Conservation (phyloP, 2,888 invertebrate genomes). For the Alloplasta piceator region DNA sequence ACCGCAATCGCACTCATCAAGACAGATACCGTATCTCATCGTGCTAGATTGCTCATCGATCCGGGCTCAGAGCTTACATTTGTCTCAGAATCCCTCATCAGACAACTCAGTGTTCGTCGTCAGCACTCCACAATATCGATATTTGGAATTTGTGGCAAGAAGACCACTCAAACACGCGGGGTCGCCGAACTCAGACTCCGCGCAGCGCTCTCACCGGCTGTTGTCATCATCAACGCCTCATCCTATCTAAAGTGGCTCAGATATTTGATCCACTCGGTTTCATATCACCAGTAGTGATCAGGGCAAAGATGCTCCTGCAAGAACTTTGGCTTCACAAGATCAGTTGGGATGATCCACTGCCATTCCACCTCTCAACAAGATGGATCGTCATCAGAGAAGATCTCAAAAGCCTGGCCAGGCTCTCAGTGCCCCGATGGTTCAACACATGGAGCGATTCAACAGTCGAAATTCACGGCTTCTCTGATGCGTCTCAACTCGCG, state of each 20-base stretch:
- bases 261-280: constrained; percentile 63
- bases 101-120: constrained; percentile 14
- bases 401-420: constrained; percentile 21
- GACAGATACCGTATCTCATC: too few relatives aligned
- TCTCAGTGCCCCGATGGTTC: constrained; percentile 59
- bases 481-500: constrained; percentile 63
- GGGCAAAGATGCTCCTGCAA: constrained; percentile 59
- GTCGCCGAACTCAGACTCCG: constrained; percentile 14
- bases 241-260: constrained; percentile 51
- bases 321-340: constrained; percentile 54
- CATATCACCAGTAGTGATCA: constrained; percentile 48
- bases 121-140: constrained; percentile 43
- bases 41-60: constrained; percentile 49
- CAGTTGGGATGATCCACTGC: constrained; percentile 54
- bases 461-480: constrained; percentile 63
- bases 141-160: constrained; percentile 47
- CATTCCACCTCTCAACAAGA: neutral
- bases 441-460: neutral
- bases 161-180: constrained; percentile 39
- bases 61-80: constrained; percentile 60
- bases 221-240: neutral
- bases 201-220: neutral
- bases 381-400: constrained; percentile 43
- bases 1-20: neutral
- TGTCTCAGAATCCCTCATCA: constrained; percentile 32